A percentile compares a stretch with the other conserved stretches of the same genome.
Conservation (phyloP, 1,140 invertebrate species). For the Antheraea mylitta region DNA sequence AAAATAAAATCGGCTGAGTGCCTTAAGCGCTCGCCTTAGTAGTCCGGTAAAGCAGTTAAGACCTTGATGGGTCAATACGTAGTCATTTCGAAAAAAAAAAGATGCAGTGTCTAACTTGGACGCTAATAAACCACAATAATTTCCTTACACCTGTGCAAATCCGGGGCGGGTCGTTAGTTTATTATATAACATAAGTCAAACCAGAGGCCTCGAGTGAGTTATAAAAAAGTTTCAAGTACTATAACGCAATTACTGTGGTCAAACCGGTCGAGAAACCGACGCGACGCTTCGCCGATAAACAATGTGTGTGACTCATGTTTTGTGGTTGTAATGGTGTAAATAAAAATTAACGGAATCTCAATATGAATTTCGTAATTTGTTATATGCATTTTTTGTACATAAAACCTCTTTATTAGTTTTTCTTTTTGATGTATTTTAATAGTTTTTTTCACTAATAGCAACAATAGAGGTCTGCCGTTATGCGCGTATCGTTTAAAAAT, state of each 20-base stretch:
- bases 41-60: no score
- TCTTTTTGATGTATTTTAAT: neutral
- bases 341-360: neutral
- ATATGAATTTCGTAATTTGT: neutral
- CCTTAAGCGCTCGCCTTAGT: no score
- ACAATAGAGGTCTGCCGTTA: no score
- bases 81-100: no score
- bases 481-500: no score
- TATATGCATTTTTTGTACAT: neutral
- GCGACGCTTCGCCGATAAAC: neutral
- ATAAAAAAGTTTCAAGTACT: neutral
- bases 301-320: neutral
- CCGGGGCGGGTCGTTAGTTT: no score
- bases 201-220: neutral
- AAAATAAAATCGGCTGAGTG: no score
- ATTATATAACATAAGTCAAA: neutral
- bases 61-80: no score
- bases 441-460: no score
- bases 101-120: no score
- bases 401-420: neutral
- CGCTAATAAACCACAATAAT: no score
- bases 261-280: neutral
- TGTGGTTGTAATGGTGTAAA: neutral
- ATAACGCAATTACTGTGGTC: neutral
- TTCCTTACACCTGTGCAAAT: no score